Base-by-base conservation (phyloP, 2,888 invertebrate genomes). In the Chalcosyrphus nemorum region DNA sequence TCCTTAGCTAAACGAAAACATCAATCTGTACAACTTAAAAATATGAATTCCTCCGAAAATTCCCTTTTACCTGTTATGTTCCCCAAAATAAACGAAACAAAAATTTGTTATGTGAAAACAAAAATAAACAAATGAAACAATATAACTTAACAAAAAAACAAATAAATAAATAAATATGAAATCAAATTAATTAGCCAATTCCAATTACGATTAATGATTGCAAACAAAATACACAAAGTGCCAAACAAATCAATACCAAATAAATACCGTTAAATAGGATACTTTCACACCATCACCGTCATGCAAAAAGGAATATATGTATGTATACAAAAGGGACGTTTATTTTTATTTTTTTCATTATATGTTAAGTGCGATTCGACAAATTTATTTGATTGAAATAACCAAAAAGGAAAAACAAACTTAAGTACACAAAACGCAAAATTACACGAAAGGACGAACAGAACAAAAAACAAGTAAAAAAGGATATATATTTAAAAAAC, bases 171-270 rank as follows among this genome's bases (percentile, higher is more conserved):
- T 43, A 19, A 45, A 9, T 76, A 57, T 29, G 19, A 85, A 81
- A 86, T 74, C 77, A 82, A 82, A 86, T 86, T 66, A 86, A 82
- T 82, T 82, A 85, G 81, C 86, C 78, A 87, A 84, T 80, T 86
- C 82, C 86, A 86, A 71, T 59, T 75, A 78, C 59, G 47, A 71
- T 43, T 38, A 66, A 43, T 41, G 52, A 65, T 32, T 78, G 35
- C 80, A 76, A 74, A 80, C 15, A 54, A 68, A 52, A 47, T 41
- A 50, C 43, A 68, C 66, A 74, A n/a, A 41, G 47, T 76, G 66
- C 59, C 29, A 59, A 75, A 65, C 21, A 65, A 77, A 57, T 75
- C 57, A 66, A 66, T 65, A 57, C 47, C 24, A 47, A 78, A 54
- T 29, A 50, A 63, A 61, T 52, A 78, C 68, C 35, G 54, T 70